Conservation (phyloP, 2,888 invertebrate species). For the Luperina testacea region DNA sequence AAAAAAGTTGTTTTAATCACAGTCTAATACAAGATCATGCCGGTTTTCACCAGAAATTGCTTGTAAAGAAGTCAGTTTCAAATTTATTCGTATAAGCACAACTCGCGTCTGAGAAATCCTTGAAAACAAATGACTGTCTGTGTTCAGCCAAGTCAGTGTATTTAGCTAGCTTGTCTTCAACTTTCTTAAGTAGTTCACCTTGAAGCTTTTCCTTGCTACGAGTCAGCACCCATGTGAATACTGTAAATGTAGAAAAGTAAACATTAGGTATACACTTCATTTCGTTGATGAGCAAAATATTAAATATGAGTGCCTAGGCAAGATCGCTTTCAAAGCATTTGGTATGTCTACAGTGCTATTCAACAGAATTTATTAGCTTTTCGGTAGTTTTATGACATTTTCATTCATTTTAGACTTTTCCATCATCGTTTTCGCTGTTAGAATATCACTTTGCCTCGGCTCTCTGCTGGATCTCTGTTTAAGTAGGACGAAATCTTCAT, state of each 20-base stretch:
- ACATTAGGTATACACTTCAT: not conserved
- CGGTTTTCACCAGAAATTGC: constrained; percentile 80
- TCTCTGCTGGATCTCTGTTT: not conserved
- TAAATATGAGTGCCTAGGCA: not conserved
- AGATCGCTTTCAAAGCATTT: not conserved
- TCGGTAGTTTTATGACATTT: not conserved
- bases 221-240: constrained; percentile 83
- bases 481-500: not conserved
- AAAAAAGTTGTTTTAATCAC: constrained; percentile 43
- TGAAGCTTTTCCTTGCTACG: constrained; percentile 79
- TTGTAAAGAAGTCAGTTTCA: constrained; percentile 82
- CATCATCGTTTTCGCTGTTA: not conserved
- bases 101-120: constrained; percentile 79
- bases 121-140: constrained; percentile 80
- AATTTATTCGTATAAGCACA: constrained; percentile 79
- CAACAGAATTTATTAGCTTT: not conserved
- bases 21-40: constrained; percentile 29
- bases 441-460: not conserved
- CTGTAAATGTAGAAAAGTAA: constrained; percentile 72
- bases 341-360: not conserved
- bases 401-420: not conserved
- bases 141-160: constrained; percentile 82
- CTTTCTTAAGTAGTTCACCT: constrained; percentile 78
- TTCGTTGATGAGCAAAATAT: not conserved
- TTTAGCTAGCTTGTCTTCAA: constrained; percentile 80